Conservation (phyloP, 2,888 invertebrate species). For the Pristionchus arcanus region DNA sequence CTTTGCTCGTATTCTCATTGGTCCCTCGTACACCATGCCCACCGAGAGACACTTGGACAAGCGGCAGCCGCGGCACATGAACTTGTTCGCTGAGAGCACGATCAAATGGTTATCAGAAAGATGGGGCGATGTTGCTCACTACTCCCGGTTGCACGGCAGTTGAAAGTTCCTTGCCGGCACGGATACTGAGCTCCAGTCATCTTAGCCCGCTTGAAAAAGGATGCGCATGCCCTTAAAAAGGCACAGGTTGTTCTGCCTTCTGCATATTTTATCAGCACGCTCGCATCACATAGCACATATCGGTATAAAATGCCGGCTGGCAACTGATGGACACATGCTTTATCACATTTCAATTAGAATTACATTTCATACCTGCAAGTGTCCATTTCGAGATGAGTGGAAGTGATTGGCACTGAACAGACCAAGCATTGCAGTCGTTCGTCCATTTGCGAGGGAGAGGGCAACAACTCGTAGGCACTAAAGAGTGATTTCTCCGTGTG, state of each 20-base stretch:
- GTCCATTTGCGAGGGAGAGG: not conserved
- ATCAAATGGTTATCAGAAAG: no score
- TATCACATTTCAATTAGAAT: no score
- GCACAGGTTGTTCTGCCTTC: not conserved
- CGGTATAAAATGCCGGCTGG: no score
- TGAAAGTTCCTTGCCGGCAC: not conserved
- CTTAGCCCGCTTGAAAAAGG: constrained; percentile 3
- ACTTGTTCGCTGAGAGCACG: not conserved
- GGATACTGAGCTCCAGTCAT: not conserved
- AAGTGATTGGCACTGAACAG: not conserved
- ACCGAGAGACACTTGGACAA: not conserved
- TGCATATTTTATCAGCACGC: not conserved
- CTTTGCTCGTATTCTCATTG: not conserved
- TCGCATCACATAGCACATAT: no score
- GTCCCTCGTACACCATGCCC: not conserved
- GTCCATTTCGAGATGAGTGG: not conserved
- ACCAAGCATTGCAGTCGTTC: not conserved
- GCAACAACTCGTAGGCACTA: not conserved
- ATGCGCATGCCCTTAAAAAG: not conserved
- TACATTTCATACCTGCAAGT: not conserved
- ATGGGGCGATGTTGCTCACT: no score
- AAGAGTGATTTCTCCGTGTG: not conserved
- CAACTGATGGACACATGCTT: no score
- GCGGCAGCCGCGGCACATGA: not conserved
- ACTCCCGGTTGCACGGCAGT: not conserved